A percentile compares a stretch with the other conserved stretches of the same genome.
These are phyloP conservation scores for Campoplex capitator DNA, from an alignment of 2,888 invertebrate genomes.

Conservation along the genomic window DNA sequence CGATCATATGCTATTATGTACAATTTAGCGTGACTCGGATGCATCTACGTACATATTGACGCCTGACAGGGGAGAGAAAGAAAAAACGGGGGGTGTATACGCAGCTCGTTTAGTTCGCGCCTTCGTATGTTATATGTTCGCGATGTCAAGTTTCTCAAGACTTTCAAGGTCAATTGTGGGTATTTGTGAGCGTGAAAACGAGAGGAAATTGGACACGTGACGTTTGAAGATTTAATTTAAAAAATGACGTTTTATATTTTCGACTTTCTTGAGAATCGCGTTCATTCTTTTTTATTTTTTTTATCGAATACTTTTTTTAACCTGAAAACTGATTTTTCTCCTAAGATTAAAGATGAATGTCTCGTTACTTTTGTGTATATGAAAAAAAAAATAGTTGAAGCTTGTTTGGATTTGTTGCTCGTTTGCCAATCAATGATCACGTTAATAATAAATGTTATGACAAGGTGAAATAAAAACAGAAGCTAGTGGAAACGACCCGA, in stretches of 20 bases:
- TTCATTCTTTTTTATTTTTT: too few species aligned
- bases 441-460: conserved; percentile 26
- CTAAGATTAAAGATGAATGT: not conserved
- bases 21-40: conserved; percentile 49
- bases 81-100: conserved; percentile 25
- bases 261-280: too few species aligned
- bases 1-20: conserved; percentile 7
- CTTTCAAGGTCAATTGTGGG: conserved; percentile 23
- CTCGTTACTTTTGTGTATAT: not conserved
- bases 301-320: not conserved
- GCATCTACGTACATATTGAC: conserved; percentile 37
- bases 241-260: too few species aligned
- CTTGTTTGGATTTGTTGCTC: not conserved
- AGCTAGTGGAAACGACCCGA: conserved; percentile 25
- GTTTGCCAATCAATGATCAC: not conserved
- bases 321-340: not conserved
- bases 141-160: conserved; percentile 57
- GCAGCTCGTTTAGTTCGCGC: conserved; percentile 34
- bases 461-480: not conserved
- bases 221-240: not conserved
- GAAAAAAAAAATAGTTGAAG: not conserved
- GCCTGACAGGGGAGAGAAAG: not conserved
- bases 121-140: not conserved
- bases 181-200: not conserved
- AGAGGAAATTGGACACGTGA: not conserved